phyloP scores from a whole-genome alignment of 2,888 invertebrate species.

The Lasioglossum villosulum region DNA sequence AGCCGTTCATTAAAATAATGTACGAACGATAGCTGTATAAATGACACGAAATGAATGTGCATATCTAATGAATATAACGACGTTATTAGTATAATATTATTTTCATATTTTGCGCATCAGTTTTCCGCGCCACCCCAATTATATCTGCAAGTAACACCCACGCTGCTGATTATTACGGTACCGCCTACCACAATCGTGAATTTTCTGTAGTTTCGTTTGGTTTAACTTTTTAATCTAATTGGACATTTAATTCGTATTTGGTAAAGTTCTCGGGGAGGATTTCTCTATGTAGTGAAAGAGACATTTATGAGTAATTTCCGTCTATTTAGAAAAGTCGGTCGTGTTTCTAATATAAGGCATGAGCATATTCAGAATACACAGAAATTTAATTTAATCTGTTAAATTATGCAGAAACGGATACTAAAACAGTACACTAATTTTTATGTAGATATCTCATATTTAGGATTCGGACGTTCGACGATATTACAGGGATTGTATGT shows the following conservation, averaged over 20 bases:
- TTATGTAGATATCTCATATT: no score
- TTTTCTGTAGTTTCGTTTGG: not conserved
- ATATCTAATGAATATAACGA: not conserved
- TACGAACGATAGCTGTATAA: not conserved
- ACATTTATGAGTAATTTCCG: not conserved
- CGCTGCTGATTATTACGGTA: not conserved
- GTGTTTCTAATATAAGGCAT: not conserved
- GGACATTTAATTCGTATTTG: not conserved
- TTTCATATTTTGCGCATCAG: not conserved
- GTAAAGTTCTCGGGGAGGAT: no score
- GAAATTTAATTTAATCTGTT: not conserved
- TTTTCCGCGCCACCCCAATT: not conserved
- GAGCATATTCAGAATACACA: not conserved
- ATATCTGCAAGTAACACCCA: not conserved
- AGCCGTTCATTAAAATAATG: slow-evolving; percentile 3
- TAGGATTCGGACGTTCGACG: no score
- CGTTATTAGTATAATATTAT: not conserved
- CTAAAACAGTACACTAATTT: no score
- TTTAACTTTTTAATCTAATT: not conserved
- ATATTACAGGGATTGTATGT: no score
- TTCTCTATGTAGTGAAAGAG: not conserved
- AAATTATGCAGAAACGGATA: not conserved
- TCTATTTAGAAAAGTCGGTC: not conserved
- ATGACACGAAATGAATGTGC: not conserved
- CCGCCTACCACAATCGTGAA: not conserved